Conservation (phyloP, 2,797 vertebrate species). For the Uromys caudimaculatus region DNA sequence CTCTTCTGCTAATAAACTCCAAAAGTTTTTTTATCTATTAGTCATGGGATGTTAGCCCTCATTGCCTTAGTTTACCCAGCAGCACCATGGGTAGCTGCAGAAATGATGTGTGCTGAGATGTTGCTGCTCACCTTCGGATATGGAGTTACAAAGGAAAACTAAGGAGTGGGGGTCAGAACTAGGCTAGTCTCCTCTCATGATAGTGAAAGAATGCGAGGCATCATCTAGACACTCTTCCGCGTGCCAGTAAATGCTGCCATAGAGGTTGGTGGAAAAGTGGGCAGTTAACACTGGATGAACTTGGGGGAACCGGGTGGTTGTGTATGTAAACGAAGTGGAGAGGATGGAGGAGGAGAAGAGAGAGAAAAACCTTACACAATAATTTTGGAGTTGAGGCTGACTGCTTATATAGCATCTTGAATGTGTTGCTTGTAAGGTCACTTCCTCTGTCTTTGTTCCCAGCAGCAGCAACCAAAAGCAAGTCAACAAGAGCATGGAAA, state of each 20-base stretch:
- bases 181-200: not conserved
- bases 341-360: not conserved
- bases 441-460: not conserved
- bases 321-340: not conserved
- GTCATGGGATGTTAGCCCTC: not conserved
- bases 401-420: not conserved
- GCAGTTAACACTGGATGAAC: not conserved
- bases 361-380: not conserved
- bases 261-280: not conserved
- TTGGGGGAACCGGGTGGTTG: not conserved
- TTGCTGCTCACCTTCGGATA: not conserved
- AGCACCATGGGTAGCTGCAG: not conserved
- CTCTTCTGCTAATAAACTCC: not conserved
- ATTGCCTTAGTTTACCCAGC: not conserved
- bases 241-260: not conserved
- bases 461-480: not conserved
- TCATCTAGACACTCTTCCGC: not conserved
- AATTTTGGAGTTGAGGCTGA: not conserved
- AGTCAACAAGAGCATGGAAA: not conserved
- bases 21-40: not conserved
- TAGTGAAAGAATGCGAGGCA: not conserved
- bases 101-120: not conserved
- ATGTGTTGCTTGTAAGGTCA: not conserved
- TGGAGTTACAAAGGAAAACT: not conserved
- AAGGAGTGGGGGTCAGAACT: not conserved